Conservation (phyloP, 2,888 invertebrate genomes). For the Tiphia femorata region DNA sequence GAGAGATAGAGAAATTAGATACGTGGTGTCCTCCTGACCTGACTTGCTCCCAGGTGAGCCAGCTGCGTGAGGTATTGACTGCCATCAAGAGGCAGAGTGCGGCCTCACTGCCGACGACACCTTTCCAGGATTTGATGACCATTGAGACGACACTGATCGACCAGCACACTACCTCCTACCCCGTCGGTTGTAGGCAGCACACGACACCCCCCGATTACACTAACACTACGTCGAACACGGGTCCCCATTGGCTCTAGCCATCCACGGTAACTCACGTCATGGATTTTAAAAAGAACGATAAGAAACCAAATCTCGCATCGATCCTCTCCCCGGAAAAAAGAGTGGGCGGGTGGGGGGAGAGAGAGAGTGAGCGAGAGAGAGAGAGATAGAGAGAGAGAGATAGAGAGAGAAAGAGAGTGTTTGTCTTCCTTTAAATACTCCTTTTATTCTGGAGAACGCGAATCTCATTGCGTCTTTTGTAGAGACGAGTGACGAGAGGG, state of each 20-base stretch:
- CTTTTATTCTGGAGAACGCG: too few relatives aligned
- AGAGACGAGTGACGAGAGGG: too few relatives aligned
- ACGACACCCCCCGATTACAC: conserved; percentile 68
- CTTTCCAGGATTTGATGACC: conserved; percentile 66
- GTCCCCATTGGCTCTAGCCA: conserved; percentile 68
- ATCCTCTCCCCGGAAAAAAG: not conserved
- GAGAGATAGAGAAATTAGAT: conserved; percentile 12
- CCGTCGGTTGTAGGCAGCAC: conserved; percentile 68
- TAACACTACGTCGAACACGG: conserved; percentile 67
- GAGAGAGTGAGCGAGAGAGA: conserved; percentile 11
- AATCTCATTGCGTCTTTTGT: too few relatives aligned
- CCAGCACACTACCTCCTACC: conserved; percentile 66
- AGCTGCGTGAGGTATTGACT: conserved; percentile 67
- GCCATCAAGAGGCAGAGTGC: conserved; percentile 67
- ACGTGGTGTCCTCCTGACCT: conserved; percentile 47
- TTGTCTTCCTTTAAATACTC: too few relatives aligned
- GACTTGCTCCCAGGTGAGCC: conserved; percentile 68
- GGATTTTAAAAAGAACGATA: conserved; percentile 60
- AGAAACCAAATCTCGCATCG: conserved; percentile 20
- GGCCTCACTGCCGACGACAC: conserved; percentile 61
- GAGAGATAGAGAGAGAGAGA: not conserved
- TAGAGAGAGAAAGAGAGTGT: not conserved
- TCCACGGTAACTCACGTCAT: conserved; percentile 69
- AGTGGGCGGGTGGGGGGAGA: too few relatives aligned
- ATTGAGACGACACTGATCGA: conserved; percentile 68